These are phyloP conservation scores for Bibio marci DNA, from an alignment of 2,888 invertebrate genomes.

Conservation along the genomic window DNA sequence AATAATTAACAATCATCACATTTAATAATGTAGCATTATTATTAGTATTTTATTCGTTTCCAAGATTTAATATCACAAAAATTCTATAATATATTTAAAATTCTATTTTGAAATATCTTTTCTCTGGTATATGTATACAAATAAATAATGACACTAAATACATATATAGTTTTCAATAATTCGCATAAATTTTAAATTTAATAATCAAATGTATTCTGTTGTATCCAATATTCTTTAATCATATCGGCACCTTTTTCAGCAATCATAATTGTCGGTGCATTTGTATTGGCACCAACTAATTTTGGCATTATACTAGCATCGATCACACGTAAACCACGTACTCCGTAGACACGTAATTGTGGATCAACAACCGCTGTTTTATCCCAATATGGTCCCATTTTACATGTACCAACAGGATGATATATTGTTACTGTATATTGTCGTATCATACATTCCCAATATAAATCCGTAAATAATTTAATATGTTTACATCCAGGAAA, in stretches of 20 bases:
- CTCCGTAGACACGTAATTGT: conserved; percentile 59
- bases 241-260: conserved; percentile 79
- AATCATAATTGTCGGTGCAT: conserved; percentile 77
- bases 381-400: conserved; percentile 82
- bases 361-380: conserved; percentile 68
- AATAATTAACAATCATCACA: no score
- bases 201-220: conserved; percentile 24
- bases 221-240: conserved; percentile 70
- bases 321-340: conserved; percentile 60
- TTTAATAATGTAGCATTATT: no score
- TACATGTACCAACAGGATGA: conserved; percentile 73
- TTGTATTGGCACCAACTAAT: conserved; percentile 70
- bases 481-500: conserved; percentile 64
- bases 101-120: no score
- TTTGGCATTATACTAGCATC: conserved; percentile 80
- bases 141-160: no score
- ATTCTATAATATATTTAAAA: no score
- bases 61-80: no score
- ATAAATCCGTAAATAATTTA: conserved; percentile 50
- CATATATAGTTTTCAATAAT: no score
- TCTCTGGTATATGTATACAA: no score
- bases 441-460: conserved; percentile 77
- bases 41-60: no score
- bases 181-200: no score
- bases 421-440: conserved; percentile 71